These are phyloP conservation scores for Lymantria dispar DNA, from an alignment of 2,888 invertebrate species.

Conservation along the genomic window DNA sequence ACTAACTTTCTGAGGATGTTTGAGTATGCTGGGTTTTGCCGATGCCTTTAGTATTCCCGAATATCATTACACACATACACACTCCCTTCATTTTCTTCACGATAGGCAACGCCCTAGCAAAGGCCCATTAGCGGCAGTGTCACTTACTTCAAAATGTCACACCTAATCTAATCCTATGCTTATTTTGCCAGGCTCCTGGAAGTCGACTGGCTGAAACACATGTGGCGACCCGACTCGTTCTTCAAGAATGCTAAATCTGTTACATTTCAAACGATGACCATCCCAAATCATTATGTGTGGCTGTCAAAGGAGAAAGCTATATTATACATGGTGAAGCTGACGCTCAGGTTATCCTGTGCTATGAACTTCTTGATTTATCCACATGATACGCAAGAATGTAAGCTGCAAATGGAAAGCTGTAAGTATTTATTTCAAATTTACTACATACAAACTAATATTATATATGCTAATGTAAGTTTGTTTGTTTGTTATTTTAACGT, in stretches of 20 bases:
- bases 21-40: no score
- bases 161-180: background rate
- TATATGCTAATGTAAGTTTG: no score
- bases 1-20: no score
- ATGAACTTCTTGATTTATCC: conserved; percentile 98
- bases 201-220: conserved; percentile 95
- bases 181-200: conserved; percentile 85
- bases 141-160: no score
- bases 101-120: no score
- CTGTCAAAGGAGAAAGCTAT: conserved; percentile 85
- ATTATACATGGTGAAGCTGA: conserved; percentile 90
- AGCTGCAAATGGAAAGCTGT: conserved; percentile 97
- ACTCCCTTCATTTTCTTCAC: no score
- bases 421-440: conserved; percentile 70
- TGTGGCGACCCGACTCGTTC: conserved; percentile 97
- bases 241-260: conserved; percentile 97
- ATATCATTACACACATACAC: no score
- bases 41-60: no score
- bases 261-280: conserved; percentile 96
- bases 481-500: no score
- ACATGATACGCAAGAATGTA: conserved; percentile 96
- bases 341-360: conserved; percentile 93
- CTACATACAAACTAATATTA: no score
- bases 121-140: no score
- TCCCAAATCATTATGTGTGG: conserved; percentile 97